Evolutionary conservation across 2,797 vertebrate genomes (phyloP), one percentile per base, ranked within the genome.

Genomic region (Centropyge bicolor): DNA sequence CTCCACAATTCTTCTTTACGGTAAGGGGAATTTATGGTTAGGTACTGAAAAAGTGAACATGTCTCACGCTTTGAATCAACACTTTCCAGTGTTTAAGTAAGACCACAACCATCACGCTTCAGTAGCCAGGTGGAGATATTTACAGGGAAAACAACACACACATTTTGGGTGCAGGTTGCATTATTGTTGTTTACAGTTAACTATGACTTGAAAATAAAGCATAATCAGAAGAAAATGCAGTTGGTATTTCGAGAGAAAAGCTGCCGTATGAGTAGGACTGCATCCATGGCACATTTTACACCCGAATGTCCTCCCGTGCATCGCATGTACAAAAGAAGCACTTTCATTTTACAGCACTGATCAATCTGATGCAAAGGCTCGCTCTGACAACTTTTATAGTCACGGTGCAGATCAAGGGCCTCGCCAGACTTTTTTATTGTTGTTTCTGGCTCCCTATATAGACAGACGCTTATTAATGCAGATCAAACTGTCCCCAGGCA

Each of bases 341-440:
- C 40, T 76, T 89, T 86, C 3, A 60, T 80, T 91, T 91, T 76
- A 90, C 70, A 64, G 76, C 74, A 20, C 65, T 54, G 88, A 86
- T 86, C 84, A 87, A 79, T 88, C 73, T 11, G 1, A 70, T 70
- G 54, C 49, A 60, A 70, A 60, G 43, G 67, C 59, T 86, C 17
- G 3, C 75, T 78, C 68, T 52, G 80, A 74, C 80, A 91, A 78
- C 67, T 78, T 90, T 91, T 87, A 91, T 71, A 60, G 83, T 74
- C 78, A 67, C 77, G 65, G 5, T 43, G 66, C 77, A 88, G 77
- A 88, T 90, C 81, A 82, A 79, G 76, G 78, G 45, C 54, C 77
- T 63, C 16, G 66, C 62, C 81, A 81, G 87, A 82, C 76, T 74
- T 86, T 85, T 89, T 88, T 90, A 91, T 90, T 85, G 84, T 80